Evolutionary conservation across 2,888 invertebrate species (phyloP).

Genomic region (Tupiocoris notatus): DNA sequence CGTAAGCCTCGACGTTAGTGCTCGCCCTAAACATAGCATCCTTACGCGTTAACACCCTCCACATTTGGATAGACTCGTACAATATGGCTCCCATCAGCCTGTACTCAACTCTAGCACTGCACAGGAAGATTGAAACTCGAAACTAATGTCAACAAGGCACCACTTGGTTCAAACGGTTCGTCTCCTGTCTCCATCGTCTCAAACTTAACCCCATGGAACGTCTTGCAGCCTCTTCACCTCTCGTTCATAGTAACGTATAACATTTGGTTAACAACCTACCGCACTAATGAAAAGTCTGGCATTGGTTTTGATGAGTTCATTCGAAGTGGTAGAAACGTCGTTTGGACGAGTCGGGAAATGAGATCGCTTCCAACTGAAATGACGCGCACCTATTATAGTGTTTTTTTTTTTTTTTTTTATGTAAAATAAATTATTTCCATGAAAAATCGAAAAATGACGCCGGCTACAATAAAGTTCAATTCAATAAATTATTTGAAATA

Average conservation of each 20-base stretch:
- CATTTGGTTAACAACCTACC: conserved; percentile 19
- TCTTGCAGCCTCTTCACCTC: background rate
- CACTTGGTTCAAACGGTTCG: conserved; percentile 30
- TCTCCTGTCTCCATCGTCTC: background rate
- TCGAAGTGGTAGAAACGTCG: conserved; percentile 2
- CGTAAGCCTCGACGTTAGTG: background rate
- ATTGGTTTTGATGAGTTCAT: conserved; percentile 11
- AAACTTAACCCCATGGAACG: background rate
- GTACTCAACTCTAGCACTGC: background rate
- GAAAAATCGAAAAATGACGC: no score
- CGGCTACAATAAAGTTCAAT: no score
- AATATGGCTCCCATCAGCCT: conserved; percentile 30
- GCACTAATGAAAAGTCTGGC: conserved; percentile 8
- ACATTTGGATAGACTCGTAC: background rate
- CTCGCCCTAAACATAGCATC: conserved; percentile 14
- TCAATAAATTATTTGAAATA: no score
- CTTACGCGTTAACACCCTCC: background rate
- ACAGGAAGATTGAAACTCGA: conserved; percentile 19
- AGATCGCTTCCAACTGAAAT: background rate
- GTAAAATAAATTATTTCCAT: no score
- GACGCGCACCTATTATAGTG: background rate
- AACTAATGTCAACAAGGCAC: conserved; percentile 31
- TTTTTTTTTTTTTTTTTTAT: no score
- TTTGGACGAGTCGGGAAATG: background rate
- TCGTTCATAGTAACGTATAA: conserved; percentile 5